Evolutionary conservation across 2,113 vertebrate species (phyloP).

Genomic region (Bungarus multicinctus): DNA sequence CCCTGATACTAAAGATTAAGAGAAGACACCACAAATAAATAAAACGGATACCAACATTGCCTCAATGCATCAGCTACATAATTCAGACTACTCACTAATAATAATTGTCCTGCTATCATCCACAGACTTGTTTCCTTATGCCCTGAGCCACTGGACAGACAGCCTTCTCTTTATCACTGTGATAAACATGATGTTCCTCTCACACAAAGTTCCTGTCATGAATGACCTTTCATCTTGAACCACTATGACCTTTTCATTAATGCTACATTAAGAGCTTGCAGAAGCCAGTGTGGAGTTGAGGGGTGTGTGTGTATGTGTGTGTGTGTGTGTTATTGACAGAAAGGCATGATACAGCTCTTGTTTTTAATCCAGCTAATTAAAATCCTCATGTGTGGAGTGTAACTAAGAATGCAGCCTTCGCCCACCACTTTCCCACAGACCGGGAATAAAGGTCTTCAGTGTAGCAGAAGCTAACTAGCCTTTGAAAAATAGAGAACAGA

Average conservation of each 20-base stretch:
- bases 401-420: conserved; percentile 68
- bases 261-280: conserved; percentile 55
- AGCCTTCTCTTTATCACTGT: conserved; percentile 59
- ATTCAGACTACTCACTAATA: not conserved
- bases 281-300: not conserved
- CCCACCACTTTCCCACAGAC: conserved; percentile 85
- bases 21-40: not conserved
- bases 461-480: conserved; percentile 69
- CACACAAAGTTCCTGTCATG: conserved; percentile 58
- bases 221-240: conserved; percentile 71
- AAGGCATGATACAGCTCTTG: conserved; percentile 66
- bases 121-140: conserved; percentile 47
- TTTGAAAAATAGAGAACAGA: conserved; percentile 76
- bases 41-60: not conserved
- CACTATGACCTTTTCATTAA: conserved; percentile 58
- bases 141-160: conserved; percentile 39
- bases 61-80: not conserved
- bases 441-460: conserved; percentile 80
- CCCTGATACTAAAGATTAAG: not conserved
- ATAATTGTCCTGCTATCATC: not conserved
- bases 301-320: not conserved
- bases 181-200: conserved; percentile 53
- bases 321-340: not conserved
- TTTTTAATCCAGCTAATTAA: conserved; percentile 80
- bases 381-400: conserved; percentile 72